Percentiles rank a stretch among this genome's conserved stretches.
These are phyloP conservation scores for Lepus oiostolus DNA, from an alignment of 2,797 vertebrate genomes.

Conservation along the genomic window DNA sequence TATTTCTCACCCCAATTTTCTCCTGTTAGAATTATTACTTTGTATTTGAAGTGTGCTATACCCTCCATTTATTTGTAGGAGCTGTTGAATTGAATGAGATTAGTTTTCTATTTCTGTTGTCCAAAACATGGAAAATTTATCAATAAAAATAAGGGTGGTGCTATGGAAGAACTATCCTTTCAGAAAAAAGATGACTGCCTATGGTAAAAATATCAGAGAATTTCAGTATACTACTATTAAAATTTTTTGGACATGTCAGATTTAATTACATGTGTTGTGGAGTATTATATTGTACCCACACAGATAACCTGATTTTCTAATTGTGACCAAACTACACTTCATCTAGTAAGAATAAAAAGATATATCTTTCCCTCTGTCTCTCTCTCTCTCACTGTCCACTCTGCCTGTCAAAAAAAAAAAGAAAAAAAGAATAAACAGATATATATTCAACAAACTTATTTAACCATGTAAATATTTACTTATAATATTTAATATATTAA, in stretches of 20 bases:
- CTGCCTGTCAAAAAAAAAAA: too few species aligned
- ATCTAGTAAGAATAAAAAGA: background rate
- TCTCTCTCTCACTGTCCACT: too few species aligned
- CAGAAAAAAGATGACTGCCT: background rate
- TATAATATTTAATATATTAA: background rate
- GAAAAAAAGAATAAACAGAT: background rate
- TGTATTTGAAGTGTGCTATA: background rate
- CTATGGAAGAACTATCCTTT: background rate
- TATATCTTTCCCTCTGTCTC: too few species aligned
- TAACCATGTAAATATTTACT: background rate
- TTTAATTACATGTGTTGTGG: background rate
- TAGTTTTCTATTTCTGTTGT: background rate
- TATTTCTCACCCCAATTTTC: background rate
- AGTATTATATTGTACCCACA: background rate
- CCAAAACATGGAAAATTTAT: background rate
- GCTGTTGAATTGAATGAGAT: background rate
- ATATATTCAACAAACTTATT: background rate
- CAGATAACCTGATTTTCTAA: background rate
- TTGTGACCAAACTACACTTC: background rate
- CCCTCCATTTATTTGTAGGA: background rate
- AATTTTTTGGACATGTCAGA: background rate
- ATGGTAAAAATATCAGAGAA: background rate
- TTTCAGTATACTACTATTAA: background rate
- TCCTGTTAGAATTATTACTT: background rate
- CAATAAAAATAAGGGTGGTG: background rate